Evolutionary conservation across 2,113 vertebrate species (phyloP).

Genomic region (Etheostoma cragini): DNA sequence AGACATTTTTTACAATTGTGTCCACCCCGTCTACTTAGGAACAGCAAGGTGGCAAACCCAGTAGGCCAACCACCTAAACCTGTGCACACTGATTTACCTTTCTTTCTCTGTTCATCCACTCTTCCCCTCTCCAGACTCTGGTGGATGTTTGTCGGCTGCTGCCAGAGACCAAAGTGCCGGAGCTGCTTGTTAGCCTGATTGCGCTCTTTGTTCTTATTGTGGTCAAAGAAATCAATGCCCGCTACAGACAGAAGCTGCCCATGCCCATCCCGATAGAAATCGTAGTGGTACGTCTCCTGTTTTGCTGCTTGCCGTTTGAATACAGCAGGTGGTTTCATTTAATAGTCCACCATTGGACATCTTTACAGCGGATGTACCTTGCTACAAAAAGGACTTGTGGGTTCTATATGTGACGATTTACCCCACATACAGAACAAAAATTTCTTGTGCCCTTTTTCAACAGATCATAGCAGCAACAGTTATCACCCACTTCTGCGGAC

Average conservation of each 20-base stretch:
- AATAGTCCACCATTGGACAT: constrained; percentile 55
- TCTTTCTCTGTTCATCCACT: not conserved
- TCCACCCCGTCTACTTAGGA: too few relatives aligned
- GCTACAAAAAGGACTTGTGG: not conserved
- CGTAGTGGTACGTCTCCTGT: constrained; percentile 83
- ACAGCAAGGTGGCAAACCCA: too few relatives aligned
- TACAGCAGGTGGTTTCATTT: not conserved
- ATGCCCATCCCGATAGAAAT: constrained; percentile 94
- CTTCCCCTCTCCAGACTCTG: constrained; percentile 80
- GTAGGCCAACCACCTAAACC: not conserved
- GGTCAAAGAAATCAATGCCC: constrained; percentile 89
- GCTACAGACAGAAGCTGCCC: constrained; percentile 82
- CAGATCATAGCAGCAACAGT: constrained; percentile 90
- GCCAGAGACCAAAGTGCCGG: constrained; percentile 82
- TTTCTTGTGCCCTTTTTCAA: not conserved
- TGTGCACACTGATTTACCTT: not conserved
- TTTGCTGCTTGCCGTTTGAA: not conserved
- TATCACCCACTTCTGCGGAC: constrained; percentile 84
- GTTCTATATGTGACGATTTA: constrained; percentile 13
- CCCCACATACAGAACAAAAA: not conserved
- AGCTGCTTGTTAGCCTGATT: constrained; percentile 86
- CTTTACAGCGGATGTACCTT: not conserved
- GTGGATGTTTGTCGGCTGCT: constrained; percentile 86
- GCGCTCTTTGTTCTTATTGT: constrained; percentile 85
- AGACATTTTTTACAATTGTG: not conserved